Conservation (phyloP, 2,797 vertebrate genomes). For the Artibeus lituratus region DNA sequence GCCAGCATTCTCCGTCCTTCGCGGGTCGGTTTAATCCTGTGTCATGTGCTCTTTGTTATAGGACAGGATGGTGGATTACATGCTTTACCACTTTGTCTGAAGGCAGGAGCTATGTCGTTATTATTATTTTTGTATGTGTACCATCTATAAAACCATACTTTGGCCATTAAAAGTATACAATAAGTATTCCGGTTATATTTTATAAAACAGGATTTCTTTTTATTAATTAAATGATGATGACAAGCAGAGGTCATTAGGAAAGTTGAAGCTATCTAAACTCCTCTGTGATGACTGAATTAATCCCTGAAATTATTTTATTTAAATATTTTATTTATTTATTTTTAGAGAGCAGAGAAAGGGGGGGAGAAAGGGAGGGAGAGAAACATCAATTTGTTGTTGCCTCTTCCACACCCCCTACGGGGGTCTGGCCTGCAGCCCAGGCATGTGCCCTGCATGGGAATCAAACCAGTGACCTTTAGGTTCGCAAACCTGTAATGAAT, state of each 20-base stretch:
- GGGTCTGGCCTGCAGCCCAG: too few species aligned
- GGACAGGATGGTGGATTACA: not conserved
- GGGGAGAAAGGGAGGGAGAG: too few species aligned
- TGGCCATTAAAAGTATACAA: not conserved
- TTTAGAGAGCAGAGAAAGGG: too few species aligned
- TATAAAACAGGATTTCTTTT: not conserved
- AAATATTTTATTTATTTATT: too few species aligned
- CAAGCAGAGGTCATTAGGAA: not conserved
- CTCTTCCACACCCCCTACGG: too few species aligned
- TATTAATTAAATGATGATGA: not conserved
- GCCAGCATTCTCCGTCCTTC: too few species aligned
- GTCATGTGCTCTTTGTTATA: not conserved
- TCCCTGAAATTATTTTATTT: not conserved
- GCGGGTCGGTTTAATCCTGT: not conserved
- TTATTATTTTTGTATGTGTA: not conserved
- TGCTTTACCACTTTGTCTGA: not conserved
- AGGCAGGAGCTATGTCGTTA: not conserved
- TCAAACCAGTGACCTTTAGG: too few species aligned
- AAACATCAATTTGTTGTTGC: too few species aligned
- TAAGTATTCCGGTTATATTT: not conserved
- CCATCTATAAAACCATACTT: not conserved
- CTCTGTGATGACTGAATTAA: not conserved
- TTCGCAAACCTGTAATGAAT: too few species aligned
- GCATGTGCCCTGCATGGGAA: too few species aligned
- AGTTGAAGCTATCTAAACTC: not conserved